Conservation (phyloP, 2,888 invertebrate genomes). For the Syrista parreyssii region DNA sequence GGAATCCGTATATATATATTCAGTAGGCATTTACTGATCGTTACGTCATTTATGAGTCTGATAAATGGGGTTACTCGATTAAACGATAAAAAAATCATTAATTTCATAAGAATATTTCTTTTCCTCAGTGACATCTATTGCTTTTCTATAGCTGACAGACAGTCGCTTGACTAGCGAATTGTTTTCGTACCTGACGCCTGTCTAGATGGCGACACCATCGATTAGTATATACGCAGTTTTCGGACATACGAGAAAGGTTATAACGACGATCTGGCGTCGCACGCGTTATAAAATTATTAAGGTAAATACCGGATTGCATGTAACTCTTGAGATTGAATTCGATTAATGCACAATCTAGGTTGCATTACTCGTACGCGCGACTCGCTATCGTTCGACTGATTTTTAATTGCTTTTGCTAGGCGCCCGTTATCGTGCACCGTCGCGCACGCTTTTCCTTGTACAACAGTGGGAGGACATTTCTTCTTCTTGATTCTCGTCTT, state of each 20-base stretch:
- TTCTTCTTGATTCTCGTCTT: constrained; percentile 11
- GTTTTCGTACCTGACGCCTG: background rate
- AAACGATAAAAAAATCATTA: background rate
- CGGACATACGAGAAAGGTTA: background rate
- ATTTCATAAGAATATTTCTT: background rate
- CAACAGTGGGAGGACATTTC: background rate
- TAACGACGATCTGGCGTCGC: background rate
- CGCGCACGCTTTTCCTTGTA: background rate
- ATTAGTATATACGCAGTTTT: background rate
- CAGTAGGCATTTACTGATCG: background rate
- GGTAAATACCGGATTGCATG: constrained; percentile 55
- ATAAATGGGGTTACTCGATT: background rate
- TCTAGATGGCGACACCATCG: background rate
- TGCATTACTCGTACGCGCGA: constrained; percentile 26
- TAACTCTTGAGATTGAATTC: constrained; percentile 42
- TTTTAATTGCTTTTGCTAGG: constrained; percentile 49
- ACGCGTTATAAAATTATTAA: constrained; percentile 56
- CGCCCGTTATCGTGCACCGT: constrained; percentile 19
- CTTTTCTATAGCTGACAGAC: background rate
- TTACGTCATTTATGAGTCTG: background rate
- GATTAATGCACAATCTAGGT: constrained; percentile 39
- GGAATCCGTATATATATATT: background rate
- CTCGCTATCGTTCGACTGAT: constrained; percentile 44
- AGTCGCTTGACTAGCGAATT: background rate
- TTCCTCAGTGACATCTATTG: background rate